Base-by-base conservation (phyloP, 2,113 vertebrate genomes). In the Melospiza georgiana region DNA sequence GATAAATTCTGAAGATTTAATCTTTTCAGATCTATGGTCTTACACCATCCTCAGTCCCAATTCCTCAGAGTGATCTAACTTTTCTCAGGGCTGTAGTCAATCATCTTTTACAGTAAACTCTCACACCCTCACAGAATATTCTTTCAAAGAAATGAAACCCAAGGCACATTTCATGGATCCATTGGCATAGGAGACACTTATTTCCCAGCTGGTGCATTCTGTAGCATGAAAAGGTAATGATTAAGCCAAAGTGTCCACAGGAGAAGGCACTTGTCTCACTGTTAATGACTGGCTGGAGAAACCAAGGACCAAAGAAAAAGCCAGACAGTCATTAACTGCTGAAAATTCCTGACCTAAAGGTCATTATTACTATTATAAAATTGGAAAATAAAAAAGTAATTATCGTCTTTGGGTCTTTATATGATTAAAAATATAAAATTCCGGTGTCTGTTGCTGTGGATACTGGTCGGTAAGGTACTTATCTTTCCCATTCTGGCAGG, bases 351-450 rank as follows among this genome's bases (percentile, higher is more conserved):
- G 94, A 97, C 96, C 97, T 82, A 51, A 57, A 95, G 96, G 95
- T 95, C 97, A 89, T 94, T 75, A 82, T 89, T 95, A 89, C 94
- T 96, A 95, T 95, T 96, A 95, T 74, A 96, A 97, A 97, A 93
- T 91, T 96, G 93, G 91, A 97, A 97, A 97, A 97, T 93, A 91
- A 97, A 93, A 94, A 98, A 96, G 87, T 96, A 96, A 97, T 97
- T 97, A 96, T 95, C 89, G 96, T 95, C 94, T 95, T 89, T 75
- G 57, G 43, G 39, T 31, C 90, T 89, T 93, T 49, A 37, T 86
- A 49, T 68, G 90, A 95, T 94, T 97, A 94, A 97, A 97, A 97
- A 97, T 94, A 97, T 95, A 80, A 94, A 97, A 97, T 96, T 88
- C 89, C 35, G 52, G 67, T 75, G 95, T 89, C 89, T 41, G 95